Evolutionary conservation across 2,888 invertebrate genomes (phyloP), one percentile per base, ranked within the genome.

Genomic region (Ichneumoninae sp.): DNA sequence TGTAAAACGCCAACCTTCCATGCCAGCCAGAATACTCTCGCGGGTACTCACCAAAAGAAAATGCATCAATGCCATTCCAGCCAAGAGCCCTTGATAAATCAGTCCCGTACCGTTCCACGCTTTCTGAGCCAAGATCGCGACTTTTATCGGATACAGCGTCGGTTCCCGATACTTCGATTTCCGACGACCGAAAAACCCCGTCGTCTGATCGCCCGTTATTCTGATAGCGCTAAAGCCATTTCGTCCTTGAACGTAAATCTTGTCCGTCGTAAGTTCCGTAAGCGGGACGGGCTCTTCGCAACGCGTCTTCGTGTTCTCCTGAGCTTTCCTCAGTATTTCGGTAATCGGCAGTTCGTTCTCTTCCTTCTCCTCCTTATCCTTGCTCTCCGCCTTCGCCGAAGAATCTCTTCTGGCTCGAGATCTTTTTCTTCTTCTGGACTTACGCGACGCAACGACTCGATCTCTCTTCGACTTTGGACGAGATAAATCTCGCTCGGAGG

Each of bases 51-150:
- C 94, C 87, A 92, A 87, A 76, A 93, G 88, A 33, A 93, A 89
- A 75, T 94, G 94, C 89, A 92, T 87, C 19, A 94, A 78, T 13
- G 93, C 91, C 88, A 94, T 92, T 70, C 94, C 94, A 40, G 91
- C 93, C 10, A 94, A 85, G 50, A 94, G 88, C 7, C 94, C 94
- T 83, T 94, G 93, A 87, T 89, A 91, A 81, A 93, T 87, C 10
- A 92, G 88, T 10, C 92, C 93, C 6, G 87, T 85, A 50, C 89
- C 88, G 74, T 87, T 90, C 90, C 92, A 93, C 26, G 90, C 86
- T 79, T 89, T 90, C 80, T 94, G 93, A 36, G 89, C 87, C 16
- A 87, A 80, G 54, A 93, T 92, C n/a, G 94, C 93, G n/a, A 92
- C 86, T 81, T 89, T 90, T 86, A 93, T 92, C 1, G 91, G 91